Conservation (phyloP, 2,797 vertebrate genomes). For the Halcyon chelicuti region DNA sequence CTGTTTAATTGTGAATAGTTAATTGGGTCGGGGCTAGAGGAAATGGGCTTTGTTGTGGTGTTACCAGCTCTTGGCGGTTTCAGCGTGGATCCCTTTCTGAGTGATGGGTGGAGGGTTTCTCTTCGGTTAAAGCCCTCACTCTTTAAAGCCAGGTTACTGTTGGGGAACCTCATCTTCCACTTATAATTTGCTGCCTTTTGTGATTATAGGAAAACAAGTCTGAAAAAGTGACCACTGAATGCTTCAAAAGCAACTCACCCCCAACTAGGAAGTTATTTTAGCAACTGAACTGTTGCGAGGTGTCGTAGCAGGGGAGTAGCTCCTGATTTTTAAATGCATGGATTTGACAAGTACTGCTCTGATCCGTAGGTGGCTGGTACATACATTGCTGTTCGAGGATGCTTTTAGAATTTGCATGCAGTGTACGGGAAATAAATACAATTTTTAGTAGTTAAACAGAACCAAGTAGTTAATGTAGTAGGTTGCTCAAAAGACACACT, state of each 20-base stretch:
- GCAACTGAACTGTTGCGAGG: neutral
- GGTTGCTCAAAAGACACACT: neutral
- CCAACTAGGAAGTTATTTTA: neutral
- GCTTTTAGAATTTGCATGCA: constrained; percentile 44
- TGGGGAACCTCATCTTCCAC: neutral
- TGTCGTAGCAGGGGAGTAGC: neutral
- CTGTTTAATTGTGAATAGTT: neutral
- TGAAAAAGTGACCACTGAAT: neutral
- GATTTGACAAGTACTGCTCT: neutral
- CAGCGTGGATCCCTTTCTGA: neutral
- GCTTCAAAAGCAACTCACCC: neutral
- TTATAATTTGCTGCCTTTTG: neutral
- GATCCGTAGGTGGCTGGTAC: constrained; percentile 24
- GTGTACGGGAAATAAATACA: neutral
- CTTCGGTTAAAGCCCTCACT: neutral
- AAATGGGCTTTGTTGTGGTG: neutral
- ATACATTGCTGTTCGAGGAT: neutral
- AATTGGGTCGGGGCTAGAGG: neutral
- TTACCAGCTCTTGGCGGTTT: neutral
- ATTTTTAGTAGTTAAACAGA: constrained; percentile 1
- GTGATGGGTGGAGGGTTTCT: neutral
- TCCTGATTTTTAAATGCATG: neutral
- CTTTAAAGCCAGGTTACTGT: neutral
- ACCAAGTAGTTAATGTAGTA: neutral
- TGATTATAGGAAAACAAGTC: neutral